Conservation (phyloP, 2,113 vertebrate genomes). For the Centropristis striata region DNA sequence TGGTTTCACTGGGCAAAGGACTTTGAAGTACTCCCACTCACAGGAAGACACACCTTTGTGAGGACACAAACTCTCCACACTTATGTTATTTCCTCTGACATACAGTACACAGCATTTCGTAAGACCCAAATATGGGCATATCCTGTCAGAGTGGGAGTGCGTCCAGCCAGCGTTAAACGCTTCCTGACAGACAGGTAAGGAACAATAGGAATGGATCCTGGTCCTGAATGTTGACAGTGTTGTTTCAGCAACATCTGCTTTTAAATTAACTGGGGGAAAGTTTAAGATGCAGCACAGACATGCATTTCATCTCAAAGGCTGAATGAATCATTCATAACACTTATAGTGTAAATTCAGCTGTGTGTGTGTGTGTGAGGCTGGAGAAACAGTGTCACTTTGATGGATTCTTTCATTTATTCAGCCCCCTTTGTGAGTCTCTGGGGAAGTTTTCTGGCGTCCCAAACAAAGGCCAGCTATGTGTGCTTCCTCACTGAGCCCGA, state of each 20-base stretch:
- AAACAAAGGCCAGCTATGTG: conserved; percentile 68
- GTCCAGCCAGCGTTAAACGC: not conserved
- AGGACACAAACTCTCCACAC: conserved; percentile 22
- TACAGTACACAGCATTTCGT: conserved; percentile 46
- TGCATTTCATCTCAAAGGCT: conserved; percentile 22
- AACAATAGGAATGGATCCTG: not conserved
- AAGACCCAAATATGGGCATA: conserved; percentile 75
- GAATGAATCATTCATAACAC: conserved; percentile 54
- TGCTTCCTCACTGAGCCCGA: conserved; percentile 35
- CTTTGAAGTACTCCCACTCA: conserved; percentile 63
- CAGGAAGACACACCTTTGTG: conserved; percentile 70
- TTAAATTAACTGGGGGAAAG: conserved; percentile 21
- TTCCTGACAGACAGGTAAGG: conserved; percentile 67
- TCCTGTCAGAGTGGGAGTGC: conserved; percentile 43
- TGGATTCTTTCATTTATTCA: conserved; percentile 63
- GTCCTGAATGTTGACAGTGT: conserved; percentile 1
- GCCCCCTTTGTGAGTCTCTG: conserved; percentile 52
- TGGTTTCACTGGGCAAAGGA: conserved; percentile 17
- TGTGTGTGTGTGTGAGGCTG: conserved; percentile 26
- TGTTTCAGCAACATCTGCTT: not conserved
- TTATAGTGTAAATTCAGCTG: conserved; percentile 1
- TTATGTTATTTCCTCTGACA: conserved; percentile 45
- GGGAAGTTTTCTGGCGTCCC: conserved; percentile 59
- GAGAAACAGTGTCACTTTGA: conserved; percentile 70
- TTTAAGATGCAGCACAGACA: conserved; percentile 19